Evolutionary conservation across 2,888 invertebrate species (phyloP), one percentile per base, ranked within the genome.

Genomic region (Lampropteryx suffumata): DNA sequence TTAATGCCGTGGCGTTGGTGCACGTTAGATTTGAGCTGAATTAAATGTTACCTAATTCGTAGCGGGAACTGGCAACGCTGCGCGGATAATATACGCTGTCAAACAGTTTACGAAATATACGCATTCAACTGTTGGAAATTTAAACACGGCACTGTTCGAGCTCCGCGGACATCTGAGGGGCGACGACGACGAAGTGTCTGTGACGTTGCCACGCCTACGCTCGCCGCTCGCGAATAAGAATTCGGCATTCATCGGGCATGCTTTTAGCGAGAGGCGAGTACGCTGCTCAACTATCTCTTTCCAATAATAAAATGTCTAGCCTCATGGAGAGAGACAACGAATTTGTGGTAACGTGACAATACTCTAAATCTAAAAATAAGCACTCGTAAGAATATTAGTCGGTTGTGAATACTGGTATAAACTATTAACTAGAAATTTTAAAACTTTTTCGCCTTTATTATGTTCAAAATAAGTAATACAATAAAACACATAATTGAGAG

Each of bases 71-170:
- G 85, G 84, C 80, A 80, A 79, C 82, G 83, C 76, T 79, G 82
- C 84, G 76, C 75, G 79, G 77, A n/a, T 67, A 69, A 69, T 71
- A 65, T 74, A 69, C 76, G 72, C 76, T 79, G 82, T 76, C 79
- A 79, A 76, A 78, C 81, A 71, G 81, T 80, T 69, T 76, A 79
- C 80, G 82, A 46, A n/a, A n/a, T n/a, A 82, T 76, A 79, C 83
- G 84, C 82, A 85, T 87, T 84, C 84, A 86, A 85, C 89, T 88
- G 88, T 85, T 86, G 74, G 80, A 73, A 78, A 74, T 74, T 77
- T 71, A 71, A 74, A 74, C 84, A 73, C 84, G 81, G 79, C 69
- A 85, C 88, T 87, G 86, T 72, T 74, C 68, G 65, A 70, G 67
- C 58, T 67, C 72, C 73, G 75, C 74, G 57, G 81, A 80, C 80